A percentile compares a stretch with the other conserved stretches of the same genome.
These are phyloP conservation scores for Seriola rivoliana DNA, from an alignment of 2,113 vertebrate genomes.

Conservation along the genomic window DNA sequence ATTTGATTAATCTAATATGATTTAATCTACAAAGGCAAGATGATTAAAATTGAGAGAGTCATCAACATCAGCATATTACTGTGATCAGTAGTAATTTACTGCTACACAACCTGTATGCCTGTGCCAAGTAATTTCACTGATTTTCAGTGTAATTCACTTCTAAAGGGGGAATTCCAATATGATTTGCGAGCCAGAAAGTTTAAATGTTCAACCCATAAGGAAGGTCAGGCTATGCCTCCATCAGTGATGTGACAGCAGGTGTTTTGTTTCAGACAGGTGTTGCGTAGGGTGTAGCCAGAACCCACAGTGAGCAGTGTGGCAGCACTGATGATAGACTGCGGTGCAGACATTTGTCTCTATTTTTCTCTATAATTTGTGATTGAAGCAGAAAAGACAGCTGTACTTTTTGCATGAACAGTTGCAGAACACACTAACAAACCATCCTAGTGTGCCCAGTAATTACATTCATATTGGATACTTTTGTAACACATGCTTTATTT, in stretches of 20 bases:
- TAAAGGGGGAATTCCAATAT: neutral
- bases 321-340: conserved; percentile 3
- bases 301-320: neutral
- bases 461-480: neutral
- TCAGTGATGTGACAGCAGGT: neutral
- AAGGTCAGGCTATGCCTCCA: neutral
- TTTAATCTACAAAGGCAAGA: neutral
- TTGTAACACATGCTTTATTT: conserved; percentile 7
- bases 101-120: too few species aligned
- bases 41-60: neutral
- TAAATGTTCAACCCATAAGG: neutral
- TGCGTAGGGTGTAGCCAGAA: neutral
- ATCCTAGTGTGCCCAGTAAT: neutral
- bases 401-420: conserved; percentile 10
- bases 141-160: neutral
- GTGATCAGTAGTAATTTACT: neutral
- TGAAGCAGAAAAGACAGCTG: neutral
- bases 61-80: neutral
- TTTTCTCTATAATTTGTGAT: conserved; percentile 1
- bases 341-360: neutral
- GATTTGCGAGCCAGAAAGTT: neutral
- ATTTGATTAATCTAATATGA: neutral
- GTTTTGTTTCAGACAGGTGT: neutral
- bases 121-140: too few species aligned
- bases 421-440: neutral